phyloP scores from a whole-genome alignment of 2,113 vertebrate species.

The Drymodes brunneopygia region DNA sequence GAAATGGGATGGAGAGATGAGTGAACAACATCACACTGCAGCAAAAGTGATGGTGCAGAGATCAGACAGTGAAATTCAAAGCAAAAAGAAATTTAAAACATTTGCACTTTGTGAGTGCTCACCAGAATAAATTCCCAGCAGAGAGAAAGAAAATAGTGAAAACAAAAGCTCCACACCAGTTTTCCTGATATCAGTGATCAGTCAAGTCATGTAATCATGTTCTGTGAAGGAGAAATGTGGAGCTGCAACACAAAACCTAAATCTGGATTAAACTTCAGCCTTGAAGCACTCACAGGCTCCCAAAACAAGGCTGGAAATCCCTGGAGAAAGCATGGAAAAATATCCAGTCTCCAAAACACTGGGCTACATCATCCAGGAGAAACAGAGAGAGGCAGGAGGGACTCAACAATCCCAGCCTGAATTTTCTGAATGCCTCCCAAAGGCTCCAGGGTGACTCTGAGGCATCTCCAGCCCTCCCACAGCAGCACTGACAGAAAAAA shows the following conservation, averaged over 20 bases:
- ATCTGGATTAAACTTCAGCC: background rate
- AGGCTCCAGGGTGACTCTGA: background rate
- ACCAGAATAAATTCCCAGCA: background rate
- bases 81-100: no score
- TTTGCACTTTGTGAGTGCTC: background rate
- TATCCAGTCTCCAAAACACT: background rate
- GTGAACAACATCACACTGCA: rapidly evolving
- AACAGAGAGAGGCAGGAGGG: background rate
- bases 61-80: no score
- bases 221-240: background rate
- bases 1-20: background rate
- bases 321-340: background rate
- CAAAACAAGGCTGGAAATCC: background rate
- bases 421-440: background rate
- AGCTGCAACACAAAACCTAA: background rate
- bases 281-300: background rate
- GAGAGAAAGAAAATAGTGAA: background rate
- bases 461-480: background rate
- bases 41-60: background rate
- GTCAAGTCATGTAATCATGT: rapidly evolving
- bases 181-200: background rate
- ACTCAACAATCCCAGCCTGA: background rate
- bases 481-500: background rate
- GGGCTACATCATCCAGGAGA: background rate
- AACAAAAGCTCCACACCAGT: background rate